phyloP scores from a whole-genome alignment of 92 coral and sea anemone genomes.

The Chrysogorgia sp. region DNA sequence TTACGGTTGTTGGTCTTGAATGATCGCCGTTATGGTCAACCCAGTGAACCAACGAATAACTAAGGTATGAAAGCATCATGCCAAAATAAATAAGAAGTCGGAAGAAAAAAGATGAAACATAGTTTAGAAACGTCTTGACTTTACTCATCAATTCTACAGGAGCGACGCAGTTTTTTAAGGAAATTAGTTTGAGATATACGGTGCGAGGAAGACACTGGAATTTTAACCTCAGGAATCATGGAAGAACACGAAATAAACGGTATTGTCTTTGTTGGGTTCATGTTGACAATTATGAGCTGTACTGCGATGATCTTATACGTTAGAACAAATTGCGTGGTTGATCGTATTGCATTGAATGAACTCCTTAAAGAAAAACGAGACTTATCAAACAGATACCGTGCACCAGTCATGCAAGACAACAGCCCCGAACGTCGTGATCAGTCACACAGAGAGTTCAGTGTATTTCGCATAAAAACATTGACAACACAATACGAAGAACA shows the following conservation, averaged over 20 bases:
- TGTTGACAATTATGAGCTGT: slow-evolving; percentile 33
- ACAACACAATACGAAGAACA: slow-evolving; percentile 28
- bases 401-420: background rate
- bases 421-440: background rate
- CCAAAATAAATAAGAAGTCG: background rate
- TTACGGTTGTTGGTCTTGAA: background rate
- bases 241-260: slow-evolving; percentile 18
- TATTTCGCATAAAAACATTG: slow-evolving; percentile 9
- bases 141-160: background rate
- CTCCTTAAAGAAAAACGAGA: slow-evolving; percentile 28
- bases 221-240: background rate
- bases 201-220: background rate
- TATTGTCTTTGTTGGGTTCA: slow-evolving; percentile 33
- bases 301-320: slow-evolving; percentile 21
- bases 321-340: slow-evolving; percentile 9
- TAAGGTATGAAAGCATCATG: background rate
- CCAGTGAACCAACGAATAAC: background rate
- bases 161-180: background rate
- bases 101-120: background rate
- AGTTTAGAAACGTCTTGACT: too few species aligned
- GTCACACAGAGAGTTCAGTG: background rate
- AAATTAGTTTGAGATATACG: background rate
- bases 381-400: background rate
- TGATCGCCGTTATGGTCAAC: background rate
- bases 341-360: slow-evolving; percentile 23